Evolutionary conservation across 2,113 vertebrate genomes (phyloP).

Genomic region (Indicator indicator): DNA sequence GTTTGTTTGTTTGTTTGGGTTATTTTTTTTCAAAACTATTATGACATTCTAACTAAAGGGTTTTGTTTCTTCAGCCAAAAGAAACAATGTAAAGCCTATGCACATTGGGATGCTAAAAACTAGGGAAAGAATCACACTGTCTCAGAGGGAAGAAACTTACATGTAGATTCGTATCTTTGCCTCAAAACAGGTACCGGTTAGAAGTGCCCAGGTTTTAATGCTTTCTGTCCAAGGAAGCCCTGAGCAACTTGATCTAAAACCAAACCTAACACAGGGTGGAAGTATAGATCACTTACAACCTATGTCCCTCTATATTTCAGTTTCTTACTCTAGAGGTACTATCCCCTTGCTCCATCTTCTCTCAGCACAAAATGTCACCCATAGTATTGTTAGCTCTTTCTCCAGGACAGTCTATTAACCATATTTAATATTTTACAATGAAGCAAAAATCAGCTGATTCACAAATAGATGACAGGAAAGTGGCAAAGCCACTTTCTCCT

Average conservation of each 20-base stretch:
- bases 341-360: background rate
- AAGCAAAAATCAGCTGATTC: background rate
- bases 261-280: background rate
- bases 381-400: background rate
- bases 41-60: background rate
- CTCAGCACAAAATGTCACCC: background rate
- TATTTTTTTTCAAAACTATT: background rate
- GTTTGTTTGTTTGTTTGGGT: too few relatives aligned
- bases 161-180: background rate
- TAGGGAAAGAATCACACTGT: background rate
- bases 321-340: background rate
- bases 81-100: background rate
- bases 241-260: background rate
- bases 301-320: background rate
- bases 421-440: background rate
- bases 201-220: background rate
- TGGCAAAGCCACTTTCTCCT: background rate
- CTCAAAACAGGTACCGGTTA: background rate
- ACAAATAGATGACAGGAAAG: background rate
- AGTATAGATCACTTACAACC: background rate
- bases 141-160: background rate
- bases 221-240: background rate
- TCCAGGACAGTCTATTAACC: background rate
- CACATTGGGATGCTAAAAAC: background rate
- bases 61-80: background rate